A percentile compares a stretch with the other conserved stretches of the same genome.
Conservation (phyloP, 2,888 invertebrate genomes). For the Acanthosepion esculentum region DNA sequence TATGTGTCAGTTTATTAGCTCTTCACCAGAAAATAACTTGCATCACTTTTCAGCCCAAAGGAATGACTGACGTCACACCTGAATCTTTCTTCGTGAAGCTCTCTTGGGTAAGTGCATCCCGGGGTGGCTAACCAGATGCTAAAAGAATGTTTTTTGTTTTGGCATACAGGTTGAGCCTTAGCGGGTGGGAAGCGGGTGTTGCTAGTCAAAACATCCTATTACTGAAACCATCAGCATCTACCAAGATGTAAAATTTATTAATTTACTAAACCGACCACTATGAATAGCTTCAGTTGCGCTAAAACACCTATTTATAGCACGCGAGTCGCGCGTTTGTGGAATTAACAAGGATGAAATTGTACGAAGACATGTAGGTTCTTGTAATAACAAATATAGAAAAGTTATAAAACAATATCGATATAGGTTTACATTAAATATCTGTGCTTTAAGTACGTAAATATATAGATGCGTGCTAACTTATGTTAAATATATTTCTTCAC, state of each 20-base stretch:
- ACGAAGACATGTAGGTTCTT: background rate
- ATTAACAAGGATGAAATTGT: background rate
- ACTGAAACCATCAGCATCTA: too few relatives aligned
- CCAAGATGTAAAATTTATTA: background rate
- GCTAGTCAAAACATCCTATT: background rate
- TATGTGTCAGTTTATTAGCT: background rate
- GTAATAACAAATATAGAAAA: background rate
- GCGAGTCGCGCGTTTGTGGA: background rate
- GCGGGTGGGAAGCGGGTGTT: background rate
- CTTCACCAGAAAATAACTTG: background rate
- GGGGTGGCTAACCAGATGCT: background rate
- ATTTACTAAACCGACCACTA: background rate
- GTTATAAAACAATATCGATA: background rate
- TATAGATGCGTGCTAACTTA: too few relatives aligned
- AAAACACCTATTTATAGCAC: background rate
- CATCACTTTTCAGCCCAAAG: background rate
- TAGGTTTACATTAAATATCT: background rate
- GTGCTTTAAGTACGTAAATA: background rate
- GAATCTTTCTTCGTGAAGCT: background rate
- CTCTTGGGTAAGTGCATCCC: background rate
- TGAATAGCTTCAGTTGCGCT: too few relatives aligned
- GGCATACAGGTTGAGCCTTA: background rate
- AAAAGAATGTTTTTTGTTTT: background rate
- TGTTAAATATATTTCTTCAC: too few relatives aligned
- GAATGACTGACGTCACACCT: background rate